Base-by-base conservation (phyloP, 2,888 invertebrate species). In the Liodrosophila aerea region DNA sequence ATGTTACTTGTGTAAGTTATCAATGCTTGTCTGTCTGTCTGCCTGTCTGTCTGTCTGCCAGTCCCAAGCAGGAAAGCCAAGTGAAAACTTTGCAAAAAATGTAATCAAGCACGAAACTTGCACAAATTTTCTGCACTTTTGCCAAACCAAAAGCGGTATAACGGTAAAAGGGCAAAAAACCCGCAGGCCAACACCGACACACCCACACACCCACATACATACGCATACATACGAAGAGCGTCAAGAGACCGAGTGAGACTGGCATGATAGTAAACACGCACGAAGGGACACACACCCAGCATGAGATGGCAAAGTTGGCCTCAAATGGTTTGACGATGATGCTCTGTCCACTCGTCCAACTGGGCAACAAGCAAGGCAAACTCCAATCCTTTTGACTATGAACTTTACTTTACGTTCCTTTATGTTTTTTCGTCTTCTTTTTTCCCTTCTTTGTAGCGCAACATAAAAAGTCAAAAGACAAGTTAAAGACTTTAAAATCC, bases 101-200 rank as follows among this genome's bases (percentile, higher is more conserved):
- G 73, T 84, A 81, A 83, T 81, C 81, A 83, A 83, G 81, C 81
- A 81, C 81, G 84, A 81, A 81, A 81, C 81, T 77, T 81, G 84
- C 77, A 73, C 75, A 81, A 81, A 81, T 84, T 80, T 81, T 81
- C 84, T 76, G 75, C 81, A 75, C 81, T 84, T 73, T 83, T 77
- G 68, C 65, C 78, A 78, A 75, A 61, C 63, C 66, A 62, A 67
- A 64, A 46, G 39, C 27, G 46, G 39, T 29, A 49, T n/a, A n/a
- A n/a, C n/a, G n/a, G n/a, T n/a, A 44, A 47, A 40, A 34, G 12
- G 41, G 37, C 18, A 27, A 44, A 33, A 41, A 64, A 52, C 40
- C 40, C 13, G 40, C 40, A 61, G 50, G 52, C 54, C 46, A 40
- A 64, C 67, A 71, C 59, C 45, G 49, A 53, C 62, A 37, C 45